These are phyloP conservation scores for Pseudomyrmex flavicornis DNA, from an alignment of 1,140 invertebrate species.

Conservation along the genomic window DNA sequence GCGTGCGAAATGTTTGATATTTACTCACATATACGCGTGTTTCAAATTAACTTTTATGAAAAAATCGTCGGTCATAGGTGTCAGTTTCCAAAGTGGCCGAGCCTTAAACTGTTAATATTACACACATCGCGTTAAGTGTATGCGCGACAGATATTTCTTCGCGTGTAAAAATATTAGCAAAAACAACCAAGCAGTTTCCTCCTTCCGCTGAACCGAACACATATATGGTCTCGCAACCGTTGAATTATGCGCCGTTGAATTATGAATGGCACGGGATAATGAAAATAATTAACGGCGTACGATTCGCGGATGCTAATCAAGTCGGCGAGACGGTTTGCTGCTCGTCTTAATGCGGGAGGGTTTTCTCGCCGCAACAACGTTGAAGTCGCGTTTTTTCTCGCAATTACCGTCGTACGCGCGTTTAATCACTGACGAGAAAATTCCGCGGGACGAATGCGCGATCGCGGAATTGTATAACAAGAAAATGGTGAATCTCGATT, in stretches of 20 bases:
- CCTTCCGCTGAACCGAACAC: constrained; percentile 7
- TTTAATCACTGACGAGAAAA: too few species aligned
- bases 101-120: too few species aligned
- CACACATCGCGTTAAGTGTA: not conserved
- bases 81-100: too few species aligned
- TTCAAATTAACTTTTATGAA: too few species aligned
- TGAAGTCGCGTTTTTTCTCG: constrained; percentile 42
- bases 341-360: constrained; percentile 56
- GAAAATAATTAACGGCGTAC: constrained; percentile 66
- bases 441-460: not conserved
- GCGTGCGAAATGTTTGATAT: too few species aligned
- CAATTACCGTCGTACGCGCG: constrained; percentile 23
- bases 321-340: constrained; percentile 64
- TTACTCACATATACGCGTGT: too few species aligned
- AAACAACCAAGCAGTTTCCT: not conserved
- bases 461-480: not conserved
- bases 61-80: too few species aligned
- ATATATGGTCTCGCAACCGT: constrained; percentile 34
- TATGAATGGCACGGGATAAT: constrained; percentile 59
- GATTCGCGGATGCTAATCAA: constrained; percentile 65
- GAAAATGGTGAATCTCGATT: constrained; percentile 40
- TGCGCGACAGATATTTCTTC: not conserved
- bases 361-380: not conserved
- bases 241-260: constrained; percentile 60
- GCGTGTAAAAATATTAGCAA: not conserved